Percentiles rank a stretch among this genome's conserved stretches.
Conservation (phyloP, 2,113 vertebrate genomes). For the Mellivora capensis region DNA sequence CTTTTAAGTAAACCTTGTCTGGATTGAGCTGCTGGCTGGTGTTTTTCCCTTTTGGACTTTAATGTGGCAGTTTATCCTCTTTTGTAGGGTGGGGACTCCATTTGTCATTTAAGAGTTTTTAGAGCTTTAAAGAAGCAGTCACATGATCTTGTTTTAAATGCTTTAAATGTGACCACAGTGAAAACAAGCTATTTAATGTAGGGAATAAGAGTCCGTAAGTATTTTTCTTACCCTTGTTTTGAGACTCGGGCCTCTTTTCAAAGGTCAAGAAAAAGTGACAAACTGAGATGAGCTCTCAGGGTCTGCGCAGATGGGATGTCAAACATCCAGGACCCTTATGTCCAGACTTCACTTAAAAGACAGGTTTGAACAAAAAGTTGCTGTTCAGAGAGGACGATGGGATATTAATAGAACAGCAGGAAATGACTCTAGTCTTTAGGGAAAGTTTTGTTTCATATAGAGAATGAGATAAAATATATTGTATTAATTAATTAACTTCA, state of each 20-base stretch:
- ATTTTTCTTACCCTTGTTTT: slow-evolving; percentile 8
- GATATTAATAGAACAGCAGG: not conserved
- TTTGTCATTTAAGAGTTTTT: not conserved
- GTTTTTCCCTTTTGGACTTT: not conserved
- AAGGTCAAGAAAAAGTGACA: not conserved
- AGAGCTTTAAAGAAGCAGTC: not conserved
- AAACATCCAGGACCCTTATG: not conserved
- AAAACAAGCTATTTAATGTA: not conserved
- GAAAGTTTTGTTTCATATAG: slow-evolving; percentile 16
- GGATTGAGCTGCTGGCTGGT: not conserved
- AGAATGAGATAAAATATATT: slow-evolving; percentile 1
- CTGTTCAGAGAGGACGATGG: not conserved
- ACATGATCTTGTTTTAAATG: slow-evolving; percentile 15
- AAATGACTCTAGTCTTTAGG: not conserved
- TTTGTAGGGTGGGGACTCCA: not conserved
- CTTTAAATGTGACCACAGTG: not conserved
- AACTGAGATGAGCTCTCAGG: not conserved
- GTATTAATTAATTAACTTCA: not conserved
- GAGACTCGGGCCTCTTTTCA: not conserved
- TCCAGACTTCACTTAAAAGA: not conserved
- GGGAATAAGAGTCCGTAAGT: not conserved
- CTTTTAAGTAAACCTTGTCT: not conserved
- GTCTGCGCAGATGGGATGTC: not conserved
- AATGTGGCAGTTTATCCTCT: not conserved
- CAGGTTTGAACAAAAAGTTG: not conserved